These are phyloP conservation scores for Stichodactyla helianthus DNA, from an alignment of 64 coral and sea anemone genomes.

Conservation along the genomic window DNA sequence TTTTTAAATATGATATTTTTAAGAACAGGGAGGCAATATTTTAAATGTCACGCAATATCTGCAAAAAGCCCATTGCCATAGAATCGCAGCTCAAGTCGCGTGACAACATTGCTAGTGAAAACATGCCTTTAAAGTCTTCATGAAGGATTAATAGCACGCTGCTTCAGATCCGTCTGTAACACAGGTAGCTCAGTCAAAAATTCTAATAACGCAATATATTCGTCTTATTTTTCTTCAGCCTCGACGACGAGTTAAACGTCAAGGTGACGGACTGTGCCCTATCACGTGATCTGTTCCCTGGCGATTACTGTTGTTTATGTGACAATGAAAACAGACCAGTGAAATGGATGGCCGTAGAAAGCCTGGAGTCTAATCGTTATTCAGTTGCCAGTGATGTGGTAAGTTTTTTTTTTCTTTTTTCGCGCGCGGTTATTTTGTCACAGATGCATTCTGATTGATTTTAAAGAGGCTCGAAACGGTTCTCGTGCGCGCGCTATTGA, in stretches of 20 bases:
- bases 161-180: neutral
- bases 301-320: slow-evolving; percentile 88
- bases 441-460: too few species aligned
- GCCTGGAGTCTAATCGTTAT: slow-evolving; percentile 72
- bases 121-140: too few species aligned
- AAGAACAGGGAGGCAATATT: too few species aligned
- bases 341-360: slow-evolving; percentile 99
- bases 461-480: too few species aligned
- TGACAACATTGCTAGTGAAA: too few species aligned
- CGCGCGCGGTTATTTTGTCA: too few species aligned
- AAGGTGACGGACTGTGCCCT: slow-evolving; percentile 93
- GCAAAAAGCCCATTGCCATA: too few species aligned
- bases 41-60: too few species aligned
- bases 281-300: slow-evolving; percentile 84
- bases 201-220: neutral
- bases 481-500: too few species aligned
- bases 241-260: slow-evolving; percentile 91
- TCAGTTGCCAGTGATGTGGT: slow-evolving; percentile 86
- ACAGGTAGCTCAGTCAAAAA: neutral
- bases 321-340: slow-evolving; percentile 96
- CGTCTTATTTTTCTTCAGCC: slow-evolving; percentile 15
- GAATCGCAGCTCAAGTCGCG: too few species aligned
- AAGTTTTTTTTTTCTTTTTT: neutral
- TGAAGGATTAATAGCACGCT: too few species aligned
- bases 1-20: too few species aligned